These are phyloP conservation scores for Mylabris sibirica DNA, from an alignment of 2,888 invertebrate genomes.

Conservation along the genomic window DNA sequence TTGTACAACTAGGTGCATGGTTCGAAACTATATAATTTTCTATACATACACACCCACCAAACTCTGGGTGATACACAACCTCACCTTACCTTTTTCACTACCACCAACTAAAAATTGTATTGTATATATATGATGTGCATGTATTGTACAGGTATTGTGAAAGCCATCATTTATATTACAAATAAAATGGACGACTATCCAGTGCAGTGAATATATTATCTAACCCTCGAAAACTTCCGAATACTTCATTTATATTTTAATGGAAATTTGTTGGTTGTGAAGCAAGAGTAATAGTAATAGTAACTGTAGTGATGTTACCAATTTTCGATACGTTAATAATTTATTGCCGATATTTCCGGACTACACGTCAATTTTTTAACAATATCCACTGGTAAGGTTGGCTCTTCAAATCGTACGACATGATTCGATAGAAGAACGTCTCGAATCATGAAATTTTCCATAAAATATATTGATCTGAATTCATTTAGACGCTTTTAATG, in stretches of 20 bases:
- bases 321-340: constrained; percentile 1
- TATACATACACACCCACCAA: constrained; percentile 50
- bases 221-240: neutral
- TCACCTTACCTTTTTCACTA: constrained; percentile 29
- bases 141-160: constrained; percentile 15
- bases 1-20: constrained; percentile 45
- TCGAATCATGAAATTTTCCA: neutral
- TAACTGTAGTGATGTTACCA: constrained; percentile 1
- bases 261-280: neutral
- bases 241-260: constrained; percentile 10
- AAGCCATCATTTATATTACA: constrained; percentile 30
- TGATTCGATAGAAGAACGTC: neutral
- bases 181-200: constrained; percentile 30
- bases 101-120: neutral
- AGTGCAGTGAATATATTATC: neutral
- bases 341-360: neutral
- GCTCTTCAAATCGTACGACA: neutral
- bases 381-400: neutral
- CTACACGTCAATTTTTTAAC: neutral
- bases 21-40: constrained; percentile 50
- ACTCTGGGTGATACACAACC: constrained; percentile 29
- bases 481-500: too few relatives aligned
- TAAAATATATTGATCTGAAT: too few relatives aligned
- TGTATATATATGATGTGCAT: neutral
- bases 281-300: neutral